Conservation (phyloP, 2,888 invertebrate genomes). For the Ypsolopha sequella region DNA sequence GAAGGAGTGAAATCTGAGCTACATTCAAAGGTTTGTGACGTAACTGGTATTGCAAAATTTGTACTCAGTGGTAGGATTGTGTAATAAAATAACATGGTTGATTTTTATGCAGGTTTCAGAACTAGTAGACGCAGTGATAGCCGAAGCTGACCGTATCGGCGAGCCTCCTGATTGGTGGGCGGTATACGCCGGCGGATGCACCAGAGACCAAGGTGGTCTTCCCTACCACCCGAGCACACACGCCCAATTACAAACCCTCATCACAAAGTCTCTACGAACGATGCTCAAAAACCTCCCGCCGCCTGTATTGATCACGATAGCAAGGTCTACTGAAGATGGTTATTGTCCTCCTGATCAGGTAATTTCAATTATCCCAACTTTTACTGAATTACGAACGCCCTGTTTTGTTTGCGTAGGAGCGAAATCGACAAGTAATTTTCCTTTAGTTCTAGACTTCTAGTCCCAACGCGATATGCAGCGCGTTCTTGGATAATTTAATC, state of each 20-base stretch:
- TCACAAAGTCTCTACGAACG: slow-evolving; percentile 68
- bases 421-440: too few relatives aligned
- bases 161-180: slow-evolving; percentile 82
- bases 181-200: slow-evolving; percentile 89
- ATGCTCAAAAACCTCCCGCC: slow-evolving; percentile 73
- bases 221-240: slow-evolving; percentile 85
- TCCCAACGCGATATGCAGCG: too few relatives aligned
- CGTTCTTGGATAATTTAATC: too few relatives aligned
- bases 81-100: background rate
- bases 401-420: too few relatives aligned
- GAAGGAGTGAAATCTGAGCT: slow-evolving; percentile 35
- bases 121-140: slow-evolving; percentile 57
- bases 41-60: too few relatives aligned
- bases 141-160: slow-evolving; percentile 65
- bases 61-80: too few relatives aligned
- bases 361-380: background rate
- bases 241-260: slow-evolving; percentile 74
- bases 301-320: slow-evolving; percentile 79
- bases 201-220: slow-evolving; percentile 86
- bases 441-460: too few relatives aligned
- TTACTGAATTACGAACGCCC: too few relatives aligned
- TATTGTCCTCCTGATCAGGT: slow-evolving; percentile 87
- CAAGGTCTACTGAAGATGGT: slow-evolving; percentile 88
- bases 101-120: slow-evolving; percentile 38
- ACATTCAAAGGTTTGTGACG: slow-evolving; percentile 37